These are phyloP conservation scores for Xanthorhoe designata DNA, from an alignment of 2,888 invertebrate genomes.

Conservation along the genomic window DNA sequence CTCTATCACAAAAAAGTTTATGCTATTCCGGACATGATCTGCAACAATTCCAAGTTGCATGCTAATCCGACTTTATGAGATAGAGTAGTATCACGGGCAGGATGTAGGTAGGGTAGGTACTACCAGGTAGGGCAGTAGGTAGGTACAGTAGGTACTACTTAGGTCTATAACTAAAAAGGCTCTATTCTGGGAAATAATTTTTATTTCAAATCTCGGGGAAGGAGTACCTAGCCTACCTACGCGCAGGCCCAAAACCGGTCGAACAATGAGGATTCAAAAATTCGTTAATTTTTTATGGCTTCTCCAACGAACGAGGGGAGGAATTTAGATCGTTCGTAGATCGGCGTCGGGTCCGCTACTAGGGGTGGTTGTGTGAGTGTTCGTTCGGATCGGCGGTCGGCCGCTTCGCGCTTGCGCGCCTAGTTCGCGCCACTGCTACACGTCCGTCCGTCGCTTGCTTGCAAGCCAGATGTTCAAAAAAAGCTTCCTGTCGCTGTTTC, in stretches of 20 bases:
- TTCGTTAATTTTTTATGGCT: conserved; percentile 84
- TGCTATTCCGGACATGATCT: too few relatives aligned
- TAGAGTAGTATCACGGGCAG: too few relatives aligned
- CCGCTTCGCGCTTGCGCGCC: conserved; percentile 83
- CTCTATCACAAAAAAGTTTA: too few relatives aligned
- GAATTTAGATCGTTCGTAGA: conserved; percentile 68
- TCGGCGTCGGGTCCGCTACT: conserved; percentile 65
- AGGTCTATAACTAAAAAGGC: background rate
- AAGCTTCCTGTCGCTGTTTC: conserved; percentile 82
- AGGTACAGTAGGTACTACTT: background rate
- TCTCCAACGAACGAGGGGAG: conserved; percentile 73
- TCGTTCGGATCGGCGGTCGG: conserved; percentile 65
- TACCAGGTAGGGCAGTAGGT: too few relatives aligned
- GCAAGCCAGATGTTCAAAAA: conserved; percentile 85
- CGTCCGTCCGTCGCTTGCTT: conserved; percentile 57
- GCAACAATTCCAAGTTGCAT: too few relatives aligned
- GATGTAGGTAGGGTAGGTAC: background rate
- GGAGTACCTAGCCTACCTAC: background rate
- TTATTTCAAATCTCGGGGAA: background rate
- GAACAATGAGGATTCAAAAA: conserved; percentile 77
- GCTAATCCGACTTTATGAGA: too few relatives aligned
- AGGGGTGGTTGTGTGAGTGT: too few relatives aligned
- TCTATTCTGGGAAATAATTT: background rate
- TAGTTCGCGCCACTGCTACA: conserved; percentile 85
- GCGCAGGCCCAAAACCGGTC: conserved; percentile 67